Evolutionary conservation across 1,140 invertebrate genomes (phyloP), one percentile per base, ranked within the genome.

Genomic region (Drosophila eugracilis): DNA sequence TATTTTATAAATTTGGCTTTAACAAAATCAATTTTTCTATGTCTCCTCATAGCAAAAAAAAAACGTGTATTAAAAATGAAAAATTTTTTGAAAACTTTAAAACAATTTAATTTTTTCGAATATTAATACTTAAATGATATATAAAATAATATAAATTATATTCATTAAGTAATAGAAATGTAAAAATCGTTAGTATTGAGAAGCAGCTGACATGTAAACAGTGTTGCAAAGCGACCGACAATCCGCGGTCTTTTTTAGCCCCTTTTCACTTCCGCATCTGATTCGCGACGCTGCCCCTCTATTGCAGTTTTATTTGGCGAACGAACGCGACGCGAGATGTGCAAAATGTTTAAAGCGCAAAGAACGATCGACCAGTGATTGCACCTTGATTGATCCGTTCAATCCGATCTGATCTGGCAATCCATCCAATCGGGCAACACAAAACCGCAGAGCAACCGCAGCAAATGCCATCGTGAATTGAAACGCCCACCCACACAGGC

Each of bases 281-380:
- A 36, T 2, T 5, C 14, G n/a, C 0, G 1, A 2, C 14, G 34
- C 34, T 36, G 37, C 37, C 21, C 47, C 52, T 59, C 59, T 70
- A 69, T 55, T 78, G 36, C 36, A 37, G 34, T 36, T 78, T 83
- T 84, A 74, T 74, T 77, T 71, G 39, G 75, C 60, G 47, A 78
- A 39, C 54, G 44, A 71, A 69, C 67, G 69, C 69, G 75, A 73
- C 80, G 80, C 79, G 65, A 72, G 65, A 22, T 58, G 57, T 66
- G 50, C 49, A 74, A 72, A 71, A 85, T 84, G 80, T 72, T 71
- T 30, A 32, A 59, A 39, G 44, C 66, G 60, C 69, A 65, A 30
- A 53, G 37, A 30, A 45, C 65, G 39, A 45, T 49, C 54, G 53
- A 67, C 66, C 52, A 57, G 53, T 65, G 53, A 67, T 54, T 44